phyloP scores from a whole-genome alignment of 1,140 invertebrate species.

The Drosophila lowei region DNA sequence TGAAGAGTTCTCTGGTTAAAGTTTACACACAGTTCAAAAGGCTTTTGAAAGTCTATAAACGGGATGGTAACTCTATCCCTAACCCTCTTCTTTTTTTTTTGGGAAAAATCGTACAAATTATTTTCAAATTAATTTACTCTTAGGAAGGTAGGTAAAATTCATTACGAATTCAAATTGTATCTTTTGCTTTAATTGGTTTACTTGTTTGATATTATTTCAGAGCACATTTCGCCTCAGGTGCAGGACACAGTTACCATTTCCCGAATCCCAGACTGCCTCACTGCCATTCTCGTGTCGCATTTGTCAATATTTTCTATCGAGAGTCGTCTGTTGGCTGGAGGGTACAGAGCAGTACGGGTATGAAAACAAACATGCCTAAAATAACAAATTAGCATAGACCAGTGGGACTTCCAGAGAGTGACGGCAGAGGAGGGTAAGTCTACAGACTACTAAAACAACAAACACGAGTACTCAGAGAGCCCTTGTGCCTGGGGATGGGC shows the following conservation, averaged over 20 bases:
- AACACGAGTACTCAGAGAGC: constrained; percentile 21
- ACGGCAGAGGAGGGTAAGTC: constrained; percentile 3
- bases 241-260: constrained; percentile 31
- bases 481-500: background rate
- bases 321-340: constrained; percentile 20
- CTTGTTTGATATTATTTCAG: constrained; percentile 68
- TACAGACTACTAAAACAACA: constrained; percentile 56
- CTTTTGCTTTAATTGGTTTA: constrained; percentile 76
- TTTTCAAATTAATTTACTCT: constrained; percentile 25
- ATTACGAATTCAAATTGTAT: constrained; percentile 76
- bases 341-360: constrained; percentile 2
- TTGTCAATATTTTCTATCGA: constrained; percentile 73
- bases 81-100: constrained; percentile 3
- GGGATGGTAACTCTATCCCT: constrained; percentile 2
- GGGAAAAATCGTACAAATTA: constrained; percentile 4
- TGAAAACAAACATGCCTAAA: constrained; percentile 80
- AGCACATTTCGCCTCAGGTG: constrained; percentile 59
- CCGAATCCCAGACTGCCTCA: constrained; percentile 18
- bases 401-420: constrained; percentile 29
- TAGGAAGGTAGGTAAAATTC: constrained; percentile 26
- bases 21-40: constrained; percentile 31
- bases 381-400: constrained; percentile 81
- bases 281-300: constrained; percentile 41
- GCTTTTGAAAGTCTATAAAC: background rate
- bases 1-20: constrained; percentile 15